A percentile compares a stretch with the other conserved stretches of the same genome.
Conservation (phyloP, 1,140 invertebrate genomes). For the Apis florea region DNA sequence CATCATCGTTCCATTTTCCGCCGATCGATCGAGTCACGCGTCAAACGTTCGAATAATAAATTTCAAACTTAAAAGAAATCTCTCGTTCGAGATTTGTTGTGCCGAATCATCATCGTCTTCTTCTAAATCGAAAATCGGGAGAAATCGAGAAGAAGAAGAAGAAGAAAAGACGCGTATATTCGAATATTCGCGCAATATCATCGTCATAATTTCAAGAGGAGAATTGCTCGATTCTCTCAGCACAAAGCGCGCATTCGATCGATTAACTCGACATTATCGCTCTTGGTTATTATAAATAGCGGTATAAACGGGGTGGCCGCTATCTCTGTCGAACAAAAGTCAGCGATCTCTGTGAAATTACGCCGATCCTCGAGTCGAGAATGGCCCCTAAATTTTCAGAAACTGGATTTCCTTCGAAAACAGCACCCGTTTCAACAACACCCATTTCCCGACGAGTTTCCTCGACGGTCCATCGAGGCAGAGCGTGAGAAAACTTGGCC, state of each 20-base stretch:
- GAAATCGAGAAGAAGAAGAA: neutral
- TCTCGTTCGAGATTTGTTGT: too few species aligned
- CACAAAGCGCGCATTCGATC: conserved; percentile 50
- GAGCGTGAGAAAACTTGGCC: conserved; percentile 34
- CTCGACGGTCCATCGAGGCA: neutral
- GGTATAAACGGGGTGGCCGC: conserved; percentile 8
- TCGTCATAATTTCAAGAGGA: neutral
- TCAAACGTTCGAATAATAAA: neutral
- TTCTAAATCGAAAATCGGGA: too few species aligned
- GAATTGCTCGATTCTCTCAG: neutral
- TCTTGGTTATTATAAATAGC: conserved; percentile 41
- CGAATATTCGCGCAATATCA: too few species aligned
- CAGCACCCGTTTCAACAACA: too few species aligned
- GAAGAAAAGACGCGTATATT: too few species aligned
- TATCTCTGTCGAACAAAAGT: conserved; percentile 58
- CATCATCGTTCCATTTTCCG: neutral
- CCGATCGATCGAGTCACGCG: neutral
- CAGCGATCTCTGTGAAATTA: conserved; percentile 22
- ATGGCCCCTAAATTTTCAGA: neutral
- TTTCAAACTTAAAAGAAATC: neutral
- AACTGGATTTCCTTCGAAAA: neutral
- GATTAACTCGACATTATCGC: conserved; percentile 53
- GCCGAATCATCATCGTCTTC: too few species aligned
- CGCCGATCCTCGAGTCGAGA: neutral
- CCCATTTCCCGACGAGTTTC: neutral